Evolutionary conservation across 1,140 invertebrate species (phyloP).

Genomic region (Octopus sinensis): DNA sequence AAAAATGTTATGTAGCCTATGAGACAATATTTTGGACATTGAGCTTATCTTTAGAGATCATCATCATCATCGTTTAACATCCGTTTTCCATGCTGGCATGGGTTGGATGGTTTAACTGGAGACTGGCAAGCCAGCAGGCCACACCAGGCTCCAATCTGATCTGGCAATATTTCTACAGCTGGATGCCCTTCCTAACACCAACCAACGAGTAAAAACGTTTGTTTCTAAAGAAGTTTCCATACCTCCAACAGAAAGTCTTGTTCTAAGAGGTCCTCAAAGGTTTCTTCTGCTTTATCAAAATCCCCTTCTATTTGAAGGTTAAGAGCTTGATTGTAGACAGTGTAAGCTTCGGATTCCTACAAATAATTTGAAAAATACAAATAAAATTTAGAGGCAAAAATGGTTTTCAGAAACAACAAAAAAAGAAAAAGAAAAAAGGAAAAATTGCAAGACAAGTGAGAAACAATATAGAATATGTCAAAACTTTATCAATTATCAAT

Average conservation of each 20-base stretch:
- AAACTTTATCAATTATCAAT: too few species aligned
- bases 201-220: too few species aligned
- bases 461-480: not conserved
- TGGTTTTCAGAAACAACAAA: not conserved
- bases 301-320: conserved; percentile 65
- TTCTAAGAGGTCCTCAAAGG: conserved; percentile 66
- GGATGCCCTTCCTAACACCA: too few species aligned
- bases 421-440: not conserved
- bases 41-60: too few species aligned
- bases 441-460: conserved; percentile 11
- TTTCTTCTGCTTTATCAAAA: conserved; percentile 62
- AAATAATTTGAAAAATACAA: conserved; percentile 22
- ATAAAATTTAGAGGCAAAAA: not conserved
- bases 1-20: too few species aligned
- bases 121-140: too few species aligned
- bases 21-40: too few species aligned
- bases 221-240: not conserved
- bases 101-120: too few species aligned
- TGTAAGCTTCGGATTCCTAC: conserved; percentile 70
- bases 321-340: conserved; percentile 69
- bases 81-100: too few species aligned
- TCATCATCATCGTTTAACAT: too few species aligned
- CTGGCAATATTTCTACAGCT: too few species aligned
- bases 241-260: conserved; percentile 66
- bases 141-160: too few species aligned